Evolutionary conservation across 2,113 vertebrate genomes (phyloP).

Genomic region (Chauna torquata): DNA sequence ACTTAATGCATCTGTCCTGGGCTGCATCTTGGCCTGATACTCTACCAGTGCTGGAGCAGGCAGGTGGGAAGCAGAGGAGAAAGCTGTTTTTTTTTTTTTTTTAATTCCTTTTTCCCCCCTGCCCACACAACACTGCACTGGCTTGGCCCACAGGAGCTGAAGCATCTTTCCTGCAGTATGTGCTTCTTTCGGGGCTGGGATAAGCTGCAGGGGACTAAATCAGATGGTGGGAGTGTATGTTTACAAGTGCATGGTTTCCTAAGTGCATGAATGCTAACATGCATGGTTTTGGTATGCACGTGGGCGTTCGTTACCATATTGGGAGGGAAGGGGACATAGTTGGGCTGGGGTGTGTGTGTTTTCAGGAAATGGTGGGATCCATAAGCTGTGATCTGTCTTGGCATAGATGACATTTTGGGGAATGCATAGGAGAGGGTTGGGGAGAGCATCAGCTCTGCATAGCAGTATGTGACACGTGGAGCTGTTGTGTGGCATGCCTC

Average conservation of each 20-base stretch:
- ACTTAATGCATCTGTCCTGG: neutral
- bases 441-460: neutral
- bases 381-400: neutral
- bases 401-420: neutral
- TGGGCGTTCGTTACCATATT: neutral
- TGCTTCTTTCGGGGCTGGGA: neutral
- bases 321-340: neutral
- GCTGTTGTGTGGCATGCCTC: neutral
- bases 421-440: neutral
- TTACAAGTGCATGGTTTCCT: conserved; percentile 57
- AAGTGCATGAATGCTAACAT: conserved; percentile 42
- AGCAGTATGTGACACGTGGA: neutral
- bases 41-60: neutral
- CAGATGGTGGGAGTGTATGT: neutral
- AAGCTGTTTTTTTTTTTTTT: neutral
- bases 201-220: conserved; percentile 1
- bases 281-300: conserved; percentile 45
- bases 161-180: neutral
- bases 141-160: neutral
- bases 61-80: neutral
- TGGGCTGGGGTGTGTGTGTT: neutral
- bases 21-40: neutral
- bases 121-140: neutral
- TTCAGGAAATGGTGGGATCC: neutral
- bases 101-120: neutral